A percentile compares a stretch with the other conserved stretches of the same genome.
These are phyloP conservation scores for Aphis craccivora DNA, from an alignment of 1,140 invertebrate genomes.

Conservation along the genomic window DNA sequence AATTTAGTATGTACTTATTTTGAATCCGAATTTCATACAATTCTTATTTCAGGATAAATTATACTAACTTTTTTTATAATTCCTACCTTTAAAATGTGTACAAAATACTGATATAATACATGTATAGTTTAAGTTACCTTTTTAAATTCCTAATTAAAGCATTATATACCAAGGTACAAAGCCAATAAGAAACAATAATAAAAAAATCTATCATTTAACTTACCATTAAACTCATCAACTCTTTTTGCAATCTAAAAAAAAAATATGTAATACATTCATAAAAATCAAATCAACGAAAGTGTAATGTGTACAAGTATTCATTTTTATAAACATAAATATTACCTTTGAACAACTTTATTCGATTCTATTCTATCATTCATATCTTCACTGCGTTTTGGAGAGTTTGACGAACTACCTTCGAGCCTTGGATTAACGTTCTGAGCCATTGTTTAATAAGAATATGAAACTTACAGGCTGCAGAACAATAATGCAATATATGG, in stretches of 20 bases:
- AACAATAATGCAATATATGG: not conserved
- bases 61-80: not conserved
- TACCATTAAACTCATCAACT: conserved; percentile 81
- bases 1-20: not conserved
- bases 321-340: conserved; percentile 53
- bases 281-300: not conserved
- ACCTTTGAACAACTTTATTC: conserved; percentile 87
- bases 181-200: not conserved
- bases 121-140: not conserved
- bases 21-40: not conserved
- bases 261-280: conserved; percentile 59
- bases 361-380: conserved; percentile 75
- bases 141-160: not conserved
- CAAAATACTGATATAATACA: not conserved
- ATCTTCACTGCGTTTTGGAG: conserved; percentile 77
- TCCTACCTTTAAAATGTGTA: not conserved
- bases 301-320: not conserved
- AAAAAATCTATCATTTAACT: conserved; percentile 43
- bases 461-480: not conserved
- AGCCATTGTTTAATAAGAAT: conserved; percentile 70
- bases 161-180: not conserved
- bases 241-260: conserved; percentile 77
- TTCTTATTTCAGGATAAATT: not conserved
- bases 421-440: conserved; percentile 84
- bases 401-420: conserved; percentile 70